Evolutionary conservation across 2,888 invertebrate genomes (phyloP), one percentile per base, ranked within the genome.

Genomic region (Ephialtes manifestator): DNA sequence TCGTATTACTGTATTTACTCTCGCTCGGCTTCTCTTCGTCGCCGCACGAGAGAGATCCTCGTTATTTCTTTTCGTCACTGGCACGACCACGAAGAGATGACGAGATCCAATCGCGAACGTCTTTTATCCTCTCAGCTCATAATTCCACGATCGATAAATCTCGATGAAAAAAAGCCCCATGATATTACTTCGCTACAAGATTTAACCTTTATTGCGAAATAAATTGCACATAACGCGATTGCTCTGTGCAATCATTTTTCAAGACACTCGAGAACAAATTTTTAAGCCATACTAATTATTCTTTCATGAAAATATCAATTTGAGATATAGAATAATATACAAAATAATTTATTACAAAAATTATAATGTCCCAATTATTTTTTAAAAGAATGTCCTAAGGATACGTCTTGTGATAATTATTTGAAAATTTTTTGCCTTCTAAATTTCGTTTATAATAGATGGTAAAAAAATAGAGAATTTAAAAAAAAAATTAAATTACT

Each of bases 11-110:
- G 60, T 74, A 74, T 48, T 60, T 74, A 60, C 55, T 10, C 70
- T 84, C 68, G 18, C 72, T 39, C 71, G 65, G 68, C 51, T 58
- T 67, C 43, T 39, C 63, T 71, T 63, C 74, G 60, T 24, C 72
- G 46, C 60, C 53, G 24, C 58, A 77, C 72, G 58, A 67, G 58
- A 67, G 58, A 70, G 60, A 78, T 65, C 63, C 81, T 78, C 78
- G 78, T 81, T 75, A 81, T 79, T 81, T 85, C 84, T 79, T 58
- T 75, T 85, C 84, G 78, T 85, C 78, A 85, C 75, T 48, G 48
- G 15, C 15, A 75, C 55, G 63, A 51, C 68, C 15, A 68, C 35
- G 35, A 24, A 46, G 63, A 51, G 35, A 60, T 24, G 65, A 76
- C 31, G 68, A 72, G 46, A 60, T 65, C 31, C 67, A 51, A 75